Conservation (phyloP, 2,888 invertebrate genomes). For the Cataglyphis albicans region DNA sequence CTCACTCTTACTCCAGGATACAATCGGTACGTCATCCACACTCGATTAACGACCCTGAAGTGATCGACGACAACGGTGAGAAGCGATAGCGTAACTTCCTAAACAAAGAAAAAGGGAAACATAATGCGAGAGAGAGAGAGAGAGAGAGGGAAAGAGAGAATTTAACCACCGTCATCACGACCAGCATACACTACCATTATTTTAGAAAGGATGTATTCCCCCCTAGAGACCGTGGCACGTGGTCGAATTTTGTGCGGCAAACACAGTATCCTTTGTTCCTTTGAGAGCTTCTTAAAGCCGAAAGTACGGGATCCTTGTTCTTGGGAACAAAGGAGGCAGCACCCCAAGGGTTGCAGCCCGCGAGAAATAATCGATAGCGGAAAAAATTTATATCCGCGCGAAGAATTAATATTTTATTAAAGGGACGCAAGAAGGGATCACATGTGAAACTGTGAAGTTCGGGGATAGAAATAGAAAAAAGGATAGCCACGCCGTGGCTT, state of each 20-base stretch:
- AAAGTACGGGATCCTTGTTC: constrained; percentile 23
- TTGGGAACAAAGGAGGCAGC: constrained; percentile 17
- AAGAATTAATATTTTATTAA: neutral
- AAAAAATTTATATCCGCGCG: constrained; percentile 1
- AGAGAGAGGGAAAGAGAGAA: neutral
- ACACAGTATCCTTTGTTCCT: constrained; percentile 44
- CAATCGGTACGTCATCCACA: constrained; percentile 67
- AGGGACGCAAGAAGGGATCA: constrained; percentile 10
- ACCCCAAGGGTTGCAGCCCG: neutral
- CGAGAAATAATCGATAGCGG: constrained; percentile 13
- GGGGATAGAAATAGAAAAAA: neutral
- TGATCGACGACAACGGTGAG: constrained; percentile 39
- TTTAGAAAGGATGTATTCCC: constrained; percentile 1
- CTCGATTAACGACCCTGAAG: constrained; percentile 67
- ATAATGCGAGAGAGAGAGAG: constrained; percentile 1
- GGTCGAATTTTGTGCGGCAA: constrained; percentile 53
- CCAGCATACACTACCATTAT: neutral
- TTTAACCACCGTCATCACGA: constrained; percentile 16
- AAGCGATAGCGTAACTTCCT: constrained; percentile 54
- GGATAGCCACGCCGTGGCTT: neutral
- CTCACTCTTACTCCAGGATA: constrained; percentile 51
- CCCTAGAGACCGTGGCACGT: constrained; percentile 27
- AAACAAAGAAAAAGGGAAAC: constrained; percentile 50
- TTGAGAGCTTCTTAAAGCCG: constrained; percentile 48
- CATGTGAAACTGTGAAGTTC: constrained; percentile 18